phyloP scores from a whole-genome alignment of 2,113 vertebrate species.

The Himantopus leucocephalus region DNA sequence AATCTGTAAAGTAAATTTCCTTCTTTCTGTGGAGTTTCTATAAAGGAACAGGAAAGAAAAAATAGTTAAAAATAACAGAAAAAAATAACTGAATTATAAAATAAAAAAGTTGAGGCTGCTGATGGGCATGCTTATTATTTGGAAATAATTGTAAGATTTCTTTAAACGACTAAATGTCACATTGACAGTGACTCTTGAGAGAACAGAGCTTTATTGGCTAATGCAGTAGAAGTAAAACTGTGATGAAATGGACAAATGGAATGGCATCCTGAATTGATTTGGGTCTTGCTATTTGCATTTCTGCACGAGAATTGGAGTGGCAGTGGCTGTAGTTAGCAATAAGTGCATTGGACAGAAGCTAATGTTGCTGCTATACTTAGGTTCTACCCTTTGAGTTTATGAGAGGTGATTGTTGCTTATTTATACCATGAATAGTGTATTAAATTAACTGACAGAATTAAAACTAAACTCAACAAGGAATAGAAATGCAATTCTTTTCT shows the following conservation, averaged over 20 bases:
- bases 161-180: background rate
- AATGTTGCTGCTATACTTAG: constrained; percentile 19
- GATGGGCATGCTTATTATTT: background rate
- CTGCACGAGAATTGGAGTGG: constrained; percentile 5
- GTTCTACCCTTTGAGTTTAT: background rate
- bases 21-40: background rate
- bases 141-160: background rate
- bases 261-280: background rate
- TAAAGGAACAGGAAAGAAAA: background rate
- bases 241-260: background rate
- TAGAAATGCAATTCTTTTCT: background rate
- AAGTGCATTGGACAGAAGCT: constrained; percentile 42
- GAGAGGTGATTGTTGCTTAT: background rate
- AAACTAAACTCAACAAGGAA: background rate
- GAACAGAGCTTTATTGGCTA: background rate
- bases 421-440: background rate
- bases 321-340: constrained; percentile 24
- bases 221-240: background rate
- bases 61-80: background rate
- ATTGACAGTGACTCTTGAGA: background rate
- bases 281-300: constrained; percentile 13
- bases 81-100: background rate
- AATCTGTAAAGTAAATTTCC: background rate
- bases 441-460: background rate
- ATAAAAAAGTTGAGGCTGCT: background rate